phyloP scores from a whole-genome alignment of 2,888 invertebrate genomes.

The Lithodes maja region DNA sequence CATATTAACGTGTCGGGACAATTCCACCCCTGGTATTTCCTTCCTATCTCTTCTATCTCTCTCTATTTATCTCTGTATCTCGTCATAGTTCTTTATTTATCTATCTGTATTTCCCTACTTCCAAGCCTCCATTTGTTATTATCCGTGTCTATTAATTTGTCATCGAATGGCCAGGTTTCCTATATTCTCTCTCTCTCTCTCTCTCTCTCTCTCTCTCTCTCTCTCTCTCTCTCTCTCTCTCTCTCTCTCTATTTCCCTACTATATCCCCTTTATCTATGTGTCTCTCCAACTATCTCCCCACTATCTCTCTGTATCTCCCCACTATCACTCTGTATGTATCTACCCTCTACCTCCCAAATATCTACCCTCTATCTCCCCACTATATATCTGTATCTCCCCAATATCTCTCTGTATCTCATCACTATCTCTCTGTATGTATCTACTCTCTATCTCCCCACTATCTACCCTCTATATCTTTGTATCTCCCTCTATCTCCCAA shows the following conservation, averaged over 20 bases:
- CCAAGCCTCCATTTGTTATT: not conserved
- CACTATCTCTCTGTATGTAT: not conserved
- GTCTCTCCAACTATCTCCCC: not conserved
- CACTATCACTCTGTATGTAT: not conserved
- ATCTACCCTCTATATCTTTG: not conserved
- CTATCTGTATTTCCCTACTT: not conserved
- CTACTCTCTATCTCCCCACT: not conserved
- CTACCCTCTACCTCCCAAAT: not conserved
- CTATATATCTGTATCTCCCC: not conserved
- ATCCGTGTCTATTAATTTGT: no score
- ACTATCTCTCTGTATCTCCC: not conserved
- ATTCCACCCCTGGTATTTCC: not conserved
- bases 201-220: not conserved
- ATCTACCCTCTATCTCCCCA: not conserved
- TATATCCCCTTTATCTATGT: not conserved
- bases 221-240: not conserved
- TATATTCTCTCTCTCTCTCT: not conserved
- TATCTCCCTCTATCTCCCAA: not conserved
- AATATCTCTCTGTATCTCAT: not conserved
- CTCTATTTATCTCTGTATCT: not conserved
- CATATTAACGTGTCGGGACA: not conserved
- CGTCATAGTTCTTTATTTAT: not conserved
- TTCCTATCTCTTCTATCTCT: not conserved
- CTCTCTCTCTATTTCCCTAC: not conserved
- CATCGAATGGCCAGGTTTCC: no score